Evolutionary conservation across 2,888 invertebrate species (phyloP).

Genomic region (Ectropis crepuscularia): DNA sequence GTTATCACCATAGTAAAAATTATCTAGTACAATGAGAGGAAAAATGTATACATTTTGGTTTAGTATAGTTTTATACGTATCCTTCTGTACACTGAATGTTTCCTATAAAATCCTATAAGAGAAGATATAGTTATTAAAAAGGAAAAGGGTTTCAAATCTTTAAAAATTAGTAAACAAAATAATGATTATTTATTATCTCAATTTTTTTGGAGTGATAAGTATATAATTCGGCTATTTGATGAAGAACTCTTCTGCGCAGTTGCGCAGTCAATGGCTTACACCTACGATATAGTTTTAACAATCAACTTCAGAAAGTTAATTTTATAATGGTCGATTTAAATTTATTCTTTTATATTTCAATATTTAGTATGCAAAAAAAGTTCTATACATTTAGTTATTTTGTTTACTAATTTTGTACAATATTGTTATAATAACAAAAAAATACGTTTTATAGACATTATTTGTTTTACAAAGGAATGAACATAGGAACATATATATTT

Average conservation of each 20-base stretch:
- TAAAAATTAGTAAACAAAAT: slow-evolving; percentile 18
- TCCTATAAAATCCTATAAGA: too few relatives aligned
- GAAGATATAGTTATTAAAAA: slow-evolving; percentile 7
- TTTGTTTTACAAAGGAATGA: slow-evolving; percentile 16
- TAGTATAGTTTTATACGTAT: too few relatives aligned
- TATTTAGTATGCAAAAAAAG: not conserved
- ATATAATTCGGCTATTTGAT: too few relatives aligned
- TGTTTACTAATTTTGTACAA: slow-evolving; percentile 20
- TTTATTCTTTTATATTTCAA: not conserved
- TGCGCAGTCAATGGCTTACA: too few relatives aligned
- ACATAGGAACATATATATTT: slow-evolving; percentile 9
- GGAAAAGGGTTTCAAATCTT: slow-evolving; percentile 2
- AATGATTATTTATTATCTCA: too few relatives aligned
- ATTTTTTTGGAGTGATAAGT: too few relatives aligned
- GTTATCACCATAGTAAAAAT: too few relatives aligned
- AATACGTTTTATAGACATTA: slow-evolving; percentile 11
- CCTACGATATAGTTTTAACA: too few relatives aligned
- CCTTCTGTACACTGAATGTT: too few relatives aligned
- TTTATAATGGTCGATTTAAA: not conserved
- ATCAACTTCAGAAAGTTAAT: not conserved
- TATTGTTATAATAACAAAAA: slow-evolving; percentile 8
- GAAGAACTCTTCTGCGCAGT: too few relatives aligned
- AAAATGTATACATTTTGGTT: too few relatives aligned
- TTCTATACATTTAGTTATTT: not conserved
- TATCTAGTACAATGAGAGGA: too few relatives aligned